phyloP scores from a whole-genome alignment of 2,113 vertebrate species.

The Egretta garzetta region DNA sequence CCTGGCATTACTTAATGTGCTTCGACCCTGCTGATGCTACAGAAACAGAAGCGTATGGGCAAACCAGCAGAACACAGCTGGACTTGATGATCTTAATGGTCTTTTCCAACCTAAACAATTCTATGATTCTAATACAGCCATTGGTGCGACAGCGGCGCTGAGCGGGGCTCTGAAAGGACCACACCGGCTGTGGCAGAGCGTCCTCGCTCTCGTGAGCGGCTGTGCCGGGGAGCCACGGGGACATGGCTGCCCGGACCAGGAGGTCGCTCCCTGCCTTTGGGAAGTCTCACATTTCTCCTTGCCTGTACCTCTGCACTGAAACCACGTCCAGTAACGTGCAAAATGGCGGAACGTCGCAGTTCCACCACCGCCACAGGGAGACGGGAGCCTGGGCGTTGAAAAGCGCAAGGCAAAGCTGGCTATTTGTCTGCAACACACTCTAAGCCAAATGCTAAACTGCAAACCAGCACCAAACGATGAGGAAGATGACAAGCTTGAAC shows the following conservation, averaged over 20 bases:
- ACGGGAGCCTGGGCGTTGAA: accelerated
- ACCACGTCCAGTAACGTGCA: neutral
- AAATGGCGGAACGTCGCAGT: neutral
- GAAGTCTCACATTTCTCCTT: neutral
- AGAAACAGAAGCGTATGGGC: neutral
- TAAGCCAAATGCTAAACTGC: neutral
- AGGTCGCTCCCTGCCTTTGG: neutral
- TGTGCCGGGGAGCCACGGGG: neutral
- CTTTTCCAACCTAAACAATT: no score
- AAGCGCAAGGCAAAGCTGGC: neutral
- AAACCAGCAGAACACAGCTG: neutral
- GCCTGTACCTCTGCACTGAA: neutral
- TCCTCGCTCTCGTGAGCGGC: neutral
- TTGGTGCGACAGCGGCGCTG: neutral
- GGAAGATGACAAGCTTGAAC: neutral
- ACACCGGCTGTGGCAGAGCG: neutral
- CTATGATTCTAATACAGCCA: neutral
- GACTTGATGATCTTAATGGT: no score
- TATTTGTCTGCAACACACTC: neutral
- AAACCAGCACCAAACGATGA: neutral
- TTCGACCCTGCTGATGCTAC: neutral
- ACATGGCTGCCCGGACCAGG: neutral
- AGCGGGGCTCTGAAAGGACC: neutral
- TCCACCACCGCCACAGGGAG: neutral
- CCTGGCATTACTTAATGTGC: neutral